Base-by-base conservation (phyloP, 2,113 vertebrate species). In the Pluvialis apricaria region DNA sequence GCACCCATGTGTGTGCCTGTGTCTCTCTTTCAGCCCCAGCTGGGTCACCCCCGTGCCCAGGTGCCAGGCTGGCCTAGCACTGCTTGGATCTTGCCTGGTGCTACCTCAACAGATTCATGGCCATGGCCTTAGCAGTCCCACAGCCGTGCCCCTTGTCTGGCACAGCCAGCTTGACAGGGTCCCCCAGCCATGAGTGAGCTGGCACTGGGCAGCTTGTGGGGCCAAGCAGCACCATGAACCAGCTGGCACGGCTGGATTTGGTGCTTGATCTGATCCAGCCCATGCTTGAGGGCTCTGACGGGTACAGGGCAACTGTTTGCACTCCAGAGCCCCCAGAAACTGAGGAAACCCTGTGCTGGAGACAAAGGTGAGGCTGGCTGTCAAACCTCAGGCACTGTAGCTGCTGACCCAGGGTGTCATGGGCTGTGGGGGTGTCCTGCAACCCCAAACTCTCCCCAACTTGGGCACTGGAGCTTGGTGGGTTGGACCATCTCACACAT, bases 41-140 rank as follows among this genome's bases (percentile, higher is more conserved):
- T 24, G 0, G 3, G 20, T 28, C 60, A 87, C 51, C 10, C 8
- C 45, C 18, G 22, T 55, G 24, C 34, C 15, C 1, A 0, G 6
- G 10, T 31, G 57, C 11, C 13, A 55, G 25, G n/a, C 21, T 82
- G 38, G 12, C 7, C 13, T 38, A 62, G 31, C 9, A 54, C 34
- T 29, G 34, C n/a, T 45, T 47, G 21, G 8, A 12, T 32, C 58
- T 91, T 0, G 0, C 15, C 6, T 15, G 9, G 7, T 38, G 5
- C 20, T 81, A 42, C 26, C 24, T n/a, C 42, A 54, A 31, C 32
- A 82, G 60, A 4, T 24, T 11, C n/a, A 25, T 0, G 4, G 13
- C 9, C 8, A 14, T 0, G 4, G 31, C 9, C 15, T 52, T 26
- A 51, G 32, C 34, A 61, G 20, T 18, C 69, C 31, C 25, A 45